Conservation (phyloP, 2,797 vertebrate species). For the Paramormyrops hopkinsi region DNA sequence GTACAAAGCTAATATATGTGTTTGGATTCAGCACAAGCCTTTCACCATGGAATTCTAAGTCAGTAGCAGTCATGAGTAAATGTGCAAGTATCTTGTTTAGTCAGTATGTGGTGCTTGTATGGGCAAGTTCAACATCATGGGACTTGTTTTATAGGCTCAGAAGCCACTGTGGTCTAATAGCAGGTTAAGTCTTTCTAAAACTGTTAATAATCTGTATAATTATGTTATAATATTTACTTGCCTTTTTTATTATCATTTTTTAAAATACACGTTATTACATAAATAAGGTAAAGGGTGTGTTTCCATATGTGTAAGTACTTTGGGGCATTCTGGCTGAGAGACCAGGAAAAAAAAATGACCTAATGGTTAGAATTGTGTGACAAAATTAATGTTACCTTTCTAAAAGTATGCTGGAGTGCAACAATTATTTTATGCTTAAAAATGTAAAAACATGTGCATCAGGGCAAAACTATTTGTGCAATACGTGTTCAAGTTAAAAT, state of each 20-base stretch:
- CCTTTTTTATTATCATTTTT: neutral
- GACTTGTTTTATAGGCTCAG: neutral
- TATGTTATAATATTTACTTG: neutral
- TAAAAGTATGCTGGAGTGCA: neutral
- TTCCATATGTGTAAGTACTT: neutral
- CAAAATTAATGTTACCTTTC: neutral
- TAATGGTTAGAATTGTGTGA: neutral
- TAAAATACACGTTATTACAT: neutral
- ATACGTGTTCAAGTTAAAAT: neutral
- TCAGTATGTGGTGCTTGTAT: neutral
- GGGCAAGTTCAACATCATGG: neutral
- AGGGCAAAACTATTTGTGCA: neutral
- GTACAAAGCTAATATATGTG: neutral
- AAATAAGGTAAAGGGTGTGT: neutral
- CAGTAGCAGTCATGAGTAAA: neutral
- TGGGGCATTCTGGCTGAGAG: neutral
- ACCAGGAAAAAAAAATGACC: neutral
- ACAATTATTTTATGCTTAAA: neutral
- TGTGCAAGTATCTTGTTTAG: neutral
- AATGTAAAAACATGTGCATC: neutral
- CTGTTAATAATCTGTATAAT: neutral
- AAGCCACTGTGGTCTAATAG: neutral
- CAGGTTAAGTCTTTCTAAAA: neutral
- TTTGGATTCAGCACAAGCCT: neutral
- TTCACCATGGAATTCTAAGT: neutral